Percentiles rank a stretch among this genome's conserved stretches.
Conservation (phyloP, 2,888 invertebrate genomes). For the Caenorhabditis afra region DNA sequence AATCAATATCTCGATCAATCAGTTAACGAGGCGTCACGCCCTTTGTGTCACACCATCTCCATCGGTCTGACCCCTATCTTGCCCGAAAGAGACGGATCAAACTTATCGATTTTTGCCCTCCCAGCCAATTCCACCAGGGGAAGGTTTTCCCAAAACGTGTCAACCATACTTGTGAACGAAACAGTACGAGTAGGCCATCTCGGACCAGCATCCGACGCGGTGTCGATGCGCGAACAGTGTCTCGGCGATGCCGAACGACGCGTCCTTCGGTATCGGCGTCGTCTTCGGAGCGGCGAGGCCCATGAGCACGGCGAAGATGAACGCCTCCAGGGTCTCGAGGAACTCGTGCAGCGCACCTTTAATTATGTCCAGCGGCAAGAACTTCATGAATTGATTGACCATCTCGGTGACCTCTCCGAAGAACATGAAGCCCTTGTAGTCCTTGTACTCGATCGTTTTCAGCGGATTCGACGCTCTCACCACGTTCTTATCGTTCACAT, state of each 20-base stretch:
- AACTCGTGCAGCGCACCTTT: background rate
- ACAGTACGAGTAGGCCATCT: background rate
- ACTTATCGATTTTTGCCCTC: no score
- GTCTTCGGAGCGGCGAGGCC: background rate
- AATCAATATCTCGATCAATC: background rate
- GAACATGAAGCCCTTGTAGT: conserved; percentile 9
- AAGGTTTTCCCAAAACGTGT: no score
- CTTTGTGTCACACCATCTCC: no score
- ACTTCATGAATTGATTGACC: background rate
- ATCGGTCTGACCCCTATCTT: no score
- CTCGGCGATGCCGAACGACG: conserved; percentile 8
- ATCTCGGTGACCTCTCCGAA: background rate
- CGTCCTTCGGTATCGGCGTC: background rate
- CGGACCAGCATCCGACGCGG: conserved; percentile 15
- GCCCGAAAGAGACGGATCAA: no score
- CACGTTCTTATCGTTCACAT: background rate
- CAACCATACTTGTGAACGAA: conserved; percentile 14
- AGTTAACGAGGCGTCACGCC: no score
- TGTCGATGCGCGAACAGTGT: background rate
- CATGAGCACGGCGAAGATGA: conserved; percentile 2
- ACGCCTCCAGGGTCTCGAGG: background rate
- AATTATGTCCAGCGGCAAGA: background rate
- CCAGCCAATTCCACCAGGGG: no score
- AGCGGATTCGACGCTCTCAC: background rate
- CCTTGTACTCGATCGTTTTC: conserved; percentile 10